These are phyloP conservation scores for Bemisia tabaci DNA, from an alignment of 1,140 invertebrate genomes.

Conservation along the genomic window DNA sequence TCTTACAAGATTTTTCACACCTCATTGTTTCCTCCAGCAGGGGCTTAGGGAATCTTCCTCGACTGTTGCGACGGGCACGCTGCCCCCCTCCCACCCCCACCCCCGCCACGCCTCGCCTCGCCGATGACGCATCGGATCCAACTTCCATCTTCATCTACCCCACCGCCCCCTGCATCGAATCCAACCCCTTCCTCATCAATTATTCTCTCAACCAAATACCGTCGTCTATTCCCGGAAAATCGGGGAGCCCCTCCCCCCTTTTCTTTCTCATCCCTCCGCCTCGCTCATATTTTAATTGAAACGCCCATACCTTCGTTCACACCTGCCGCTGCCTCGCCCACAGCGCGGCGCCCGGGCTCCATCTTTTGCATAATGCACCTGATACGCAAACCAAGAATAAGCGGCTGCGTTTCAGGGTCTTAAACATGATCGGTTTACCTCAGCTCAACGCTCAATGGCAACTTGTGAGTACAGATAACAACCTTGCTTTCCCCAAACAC, in stretches of 20 bases:
- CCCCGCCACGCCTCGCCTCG: slow-evolving; percentile 20
- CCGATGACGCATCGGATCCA: slow-evolving; percentile 5
- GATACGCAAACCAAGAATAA: too few species aligned
- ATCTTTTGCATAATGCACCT: too few species aligned
- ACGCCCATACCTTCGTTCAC: not conserved
- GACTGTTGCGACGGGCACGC: slow-evolving; percentile 6
- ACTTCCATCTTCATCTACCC: slow-evolving; percentile 5
- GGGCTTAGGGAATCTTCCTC: slow-evolving; percentile 20
- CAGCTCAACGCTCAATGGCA: too few species aligned
- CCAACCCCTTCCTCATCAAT: slow-evolving; percentile 4
- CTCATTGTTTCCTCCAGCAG: slow-evolving; percentile 32
- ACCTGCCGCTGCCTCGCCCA: not conserved
- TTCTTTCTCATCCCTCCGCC: not conserved
- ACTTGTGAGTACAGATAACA: too few species aligned
- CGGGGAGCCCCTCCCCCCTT: slow-evolving; percentile 18
- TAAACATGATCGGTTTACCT: too few species aligned
- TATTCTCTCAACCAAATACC: slow-evolving; percentile 5
- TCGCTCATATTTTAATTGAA: too few species aligned
- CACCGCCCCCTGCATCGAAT: slow-evolving; percentile 5
- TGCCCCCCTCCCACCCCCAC: slow-evolving; percentile 34
- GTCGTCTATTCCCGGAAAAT: slow-evolving; percentile 17
- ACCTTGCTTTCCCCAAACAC: too few species aligned
- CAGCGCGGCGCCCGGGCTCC: too few species aligned
- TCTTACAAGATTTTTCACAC: not conserved
- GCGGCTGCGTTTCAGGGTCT: too few species aligned